phyloP scores from a whole-genome alignment of 2,113 vertebrate species.

The Setophaga petechia region DNA sequence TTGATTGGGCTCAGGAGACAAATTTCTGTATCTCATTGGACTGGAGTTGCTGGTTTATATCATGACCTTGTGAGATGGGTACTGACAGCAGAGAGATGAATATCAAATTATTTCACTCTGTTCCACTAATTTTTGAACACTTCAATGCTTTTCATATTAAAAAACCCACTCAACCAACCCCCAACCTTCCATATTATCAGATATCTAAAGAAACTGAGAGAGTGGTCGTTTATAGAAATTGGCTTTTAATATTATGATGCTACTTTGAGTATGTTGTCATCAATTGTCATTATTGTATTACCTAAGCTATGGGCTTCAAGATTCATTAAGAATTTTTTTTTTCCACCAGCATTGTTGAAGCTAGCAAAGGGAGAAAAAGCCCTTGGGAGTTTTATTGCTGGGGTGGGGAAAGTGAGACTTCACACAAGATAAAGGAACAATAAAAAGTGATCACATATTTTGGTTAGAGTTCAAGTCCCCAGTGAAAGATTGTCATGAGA shows the following conservation, averaged over 20 bases:
- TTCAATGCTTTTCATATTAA: background rate
- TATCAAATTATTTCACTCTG: background rate
- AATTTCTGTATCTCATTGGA: background rate
- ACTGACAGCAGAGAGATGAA: background rate
- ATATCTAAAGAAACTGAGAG: background rate
- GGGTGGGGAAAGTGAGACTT: background rate
- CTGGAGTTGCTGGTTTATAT: background rate
- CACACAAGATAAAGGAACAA: background rate
- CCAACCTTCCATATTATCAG: background rate
- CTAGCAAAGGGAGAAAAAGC: background rate
- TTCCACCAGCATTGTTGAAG: fast-evolving
- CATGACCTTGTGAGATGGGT: background rate
- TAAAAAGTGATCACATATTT: background rate
- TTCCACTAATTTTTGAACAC: background rate
- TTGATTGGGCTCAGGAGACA: slow-evolving; percentile 12
- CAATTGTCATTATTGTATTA: background rate
- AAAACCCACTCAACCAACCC: background rate
- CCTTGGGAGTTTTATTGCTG: background rate
- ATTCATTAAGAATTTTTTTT: background rate
- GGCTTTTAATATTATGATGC: background rate
- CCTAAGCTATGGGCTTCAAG: background rate
- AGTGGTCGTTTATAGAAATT: background rate
- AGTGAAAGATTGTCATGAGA: background rate
- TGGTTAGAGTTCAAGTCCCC: background rate
- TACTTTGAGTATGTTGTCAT: background rate